Evolutionary conservation across 1,140 invertebrate species (phyloP), one percentile per base, ranked within the genome.

Genomic region (Sogatella furcifera): DNA sequence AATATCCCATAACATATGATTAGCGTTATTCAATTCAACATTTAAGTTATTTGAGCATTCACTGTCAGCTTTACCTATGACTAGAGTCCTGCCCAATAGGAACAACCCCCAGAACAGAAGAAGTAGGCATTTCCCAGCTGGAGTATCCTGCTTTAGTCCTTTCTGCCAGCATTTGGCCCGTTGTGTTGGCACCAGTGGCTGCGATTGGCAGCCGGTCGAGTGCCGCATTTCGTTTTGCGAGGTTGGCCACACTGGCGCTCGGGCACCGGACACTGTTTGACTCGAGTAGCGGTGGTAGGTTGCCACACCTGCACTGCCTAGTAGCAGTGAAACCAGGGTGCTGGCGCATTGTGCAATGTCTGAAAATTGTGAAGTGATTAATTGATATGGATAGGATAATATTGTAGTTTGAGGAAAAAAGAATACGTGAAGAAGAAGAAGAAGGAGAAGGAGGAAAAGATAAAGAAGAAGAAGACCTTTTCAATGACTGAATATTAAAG

Each of bases 61-160:
- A n/a, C n/a, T n/a, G n/a, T n/a, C n/a, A n/a, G n/a, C n/a, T n/a
- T n/a, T n/a, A n/a, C n/a, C 64, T 11, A 66, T 13, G 44, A 44
- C 31, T 6, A 64, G 4, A 24, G 63, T 19, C 41, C 66, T 19
- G 19, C 46, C 64, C 24, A 57, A 31, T 13, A 65, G 21, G 14
- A 65, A 64, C 11, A 62, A 38, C 5, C 61, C 56, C 66, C 66
- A 67, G n/a, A 60, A 60, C 3, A 63, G 14, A 49, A 66, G 62
- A 6, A 52, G 17, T 8, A 64, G 43, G 10, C 62, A n/a, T 52
- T 62, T 64, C 17, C 64, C 66, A 4, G 59, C 10, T 5, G 62
- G 61, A 42, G 56, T 55, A 46, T 67, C 64, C 28, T 62, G 42
- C 10, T 63, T 46, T 38, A 65, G 59, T 9, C 49, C 55, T 19